These are phyloP conservation scores for Pangasius sanitwongsei DNA, from an alignment of 2,797 vertebrate genomes.

Conservation along the genomic window DNA sequence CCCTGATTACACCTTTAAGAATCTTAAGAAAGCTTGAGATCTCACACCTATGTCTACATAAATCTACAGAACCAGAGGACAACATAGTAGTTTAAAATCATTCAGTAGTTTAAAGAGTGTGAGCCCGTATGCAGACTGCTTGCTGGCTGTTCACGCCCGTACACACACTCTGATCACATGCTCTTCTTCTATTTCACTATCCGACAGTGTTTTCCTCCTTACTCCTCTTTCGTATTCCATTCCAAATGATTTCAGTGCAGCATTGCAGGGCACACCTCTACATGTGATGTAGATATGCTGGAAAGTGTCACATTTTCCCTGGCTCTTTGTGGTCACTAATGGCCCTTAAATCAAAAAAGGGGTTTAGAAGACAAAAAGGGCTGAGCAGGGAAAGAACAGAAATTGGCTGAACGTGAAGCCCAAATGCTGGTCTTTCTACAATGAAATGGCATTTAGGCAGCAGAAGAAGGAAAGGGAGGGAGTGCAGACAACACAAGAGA, in stretches of 20 bases:
- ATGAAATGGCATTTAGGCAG: neutral
- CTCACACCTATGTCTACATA: neutral
- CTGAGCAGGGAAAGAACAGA: constrained; percentile 9
- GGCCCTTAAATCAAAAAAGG: constrained; percentile 44
- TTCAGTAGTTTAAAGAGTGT: neutral
- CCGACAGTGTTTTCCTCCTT: neutral
- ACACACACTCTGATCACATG: constrained; percentile 2
- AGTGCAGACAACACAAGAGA: neutral
- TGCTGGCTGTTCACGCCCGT: neutral
- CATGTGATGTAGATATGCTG: constrained; percentile 16
- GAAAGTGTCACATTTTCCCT: constrained; percentile 20
- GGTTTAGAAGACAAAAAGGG: constrained; percentile 35
- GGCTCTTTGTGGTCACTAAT: constrained; percentile 33
- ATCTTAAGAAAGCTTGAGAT: neutral
- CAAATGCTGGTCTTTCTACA: constrained; percentile 5
- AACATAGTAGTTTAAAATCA: neutral
- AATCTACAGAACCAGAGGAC: neutral
- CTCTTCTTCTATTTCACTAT: constrained; percentile 2
- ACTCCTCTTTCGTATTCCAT: neutral
- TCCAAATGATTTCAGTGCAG: constrained; percentile 24
- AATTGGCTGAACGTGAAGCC: neutral
- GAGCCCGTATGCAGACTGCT: neutral
- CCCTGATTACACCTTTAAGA: neutral
- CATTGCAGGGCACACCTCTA: neutral
- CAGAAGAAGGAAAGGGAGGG: neutral